Evolutionary conservation across 2,888 invertebrate genomes (phyloP), one percentile per base, ranked within the genome.

Genomic region (Dicranocentrus wangi): DNA sequence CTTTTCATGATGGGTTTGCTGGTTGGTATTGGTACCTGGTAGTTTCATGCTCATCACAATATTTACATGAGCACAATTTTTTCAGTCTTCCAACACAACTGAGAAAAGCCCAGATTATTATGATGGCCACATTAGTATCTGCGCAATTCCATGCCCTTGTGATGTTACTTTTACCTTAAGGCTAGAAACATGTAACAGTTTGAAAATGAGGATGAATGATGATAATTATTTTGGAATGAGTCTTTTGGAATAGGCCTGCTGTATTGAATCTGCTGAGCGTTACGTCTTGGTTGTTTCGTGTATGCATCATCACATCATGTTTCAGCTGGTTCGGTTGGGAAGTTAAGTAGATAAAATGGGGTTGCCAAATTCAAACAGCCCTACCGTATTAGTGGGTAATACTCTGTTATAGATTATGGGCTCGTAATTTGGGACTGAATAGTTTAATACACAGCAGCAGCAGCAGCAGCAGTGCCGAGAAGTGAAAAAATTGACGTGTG

Each of bases 121-220:
- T n/a, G n/a, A n/a, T n/a, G n/a, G n/a, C n/a, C 47, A 43, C 77
- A 79, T 51, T 66, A 71, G 72, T 71, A 72, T 71, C 71, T 79
- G 79, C 72, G 79, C 72, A 71, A 55, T 79, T 79, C 47, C 19
- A 60, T 79, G 79, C 79, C 79, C 79, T 79, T 79, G 79, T 79
- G 55, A 43, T 78, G 71, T 71, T 79, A 72, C 79, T 79, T 72
- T 79, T 79, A 79, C 79, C 79, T 79, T 79, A 47, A 17, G 27
- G 32, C 21, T 21, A 70, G 47, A 77, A 69, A 63, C 51, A 53
- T 60, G 61, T 55, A 55, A 63, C 58, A 60, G 65, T 42, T 63
- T 75, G 28, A 61, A n/a, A 55, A 75, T 55, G 53, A 65, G 53
- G 53, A 60, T 71, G 23, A 21, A 53, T 32, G 39, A 55, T 43